Percentiles rank a stretch among this genome's conserved stretches.
Conservation (phyloP, 2,113 vertebrate genomes). For the Ictidomys tridecemlineatus region DNA sequence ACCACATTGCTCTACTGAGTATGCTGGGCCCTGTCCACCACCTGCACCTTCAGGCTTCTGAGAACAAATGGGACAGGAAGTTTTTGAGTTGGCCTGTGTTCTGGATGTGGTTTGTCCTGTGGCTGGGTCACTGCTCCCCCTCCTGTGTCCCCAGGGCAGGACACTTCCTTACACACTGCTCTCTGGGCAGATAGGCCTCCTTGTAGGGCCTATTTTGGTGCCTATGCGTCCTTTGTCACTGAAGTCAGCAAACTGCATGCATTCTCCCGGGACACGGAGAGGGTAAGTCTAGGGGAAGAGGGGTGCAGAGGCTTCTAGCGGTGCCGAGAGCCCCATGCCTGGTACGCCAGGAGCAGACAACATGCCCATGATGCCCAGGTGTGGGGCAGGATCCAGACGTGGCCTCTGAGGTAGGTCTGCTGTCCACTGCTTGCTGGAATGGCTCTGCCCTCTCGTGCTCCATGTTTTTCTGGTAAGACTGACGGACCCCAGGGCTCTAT, state of each 20-base stretch:
- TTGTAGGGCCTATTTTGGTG: too few relatives aligned
- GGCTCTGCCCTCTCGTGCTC: not conserved
- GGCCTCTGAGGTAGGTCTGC: not conserved
- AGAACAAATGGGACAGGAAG: accelerated
- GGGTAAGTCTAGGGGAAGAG: not conserved
- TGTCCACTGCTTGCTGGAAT: not conserved
- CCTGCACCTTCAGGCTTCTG: not conserved
- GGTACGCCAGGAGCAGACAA: accelerated
- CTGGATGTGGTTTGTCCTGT: not conserved
- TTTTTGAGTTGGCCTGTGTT: not conserved
- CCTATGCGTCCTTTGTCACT: accelerated
- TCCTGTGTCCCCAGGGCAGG: accelerated
- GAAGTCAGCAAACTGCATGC: too few relatives aligned
- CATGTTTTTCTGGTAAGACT: too few relatives aligned
- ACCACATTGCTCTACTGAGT: accelerated
- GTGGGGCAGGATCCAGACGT: not conserved
- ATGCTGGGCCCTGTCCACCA: accelerated
- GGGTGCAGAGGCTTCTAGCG: not conserved
- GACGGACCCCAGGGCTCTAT: accelerated
- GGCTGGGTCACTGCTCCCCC: not conserved
- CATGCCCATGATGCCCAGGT: not conserved
- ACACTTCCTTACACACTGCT: too few relatives aligned
- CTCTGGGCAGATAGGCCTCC: not conserved
- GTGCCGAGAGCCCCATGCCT: accelerated
- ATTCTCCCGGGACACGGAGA: not conserved